phyloP scores from a whole-genome alignment of 2,113 vertebrate genomes.

The Callipepla californica region DNA sequence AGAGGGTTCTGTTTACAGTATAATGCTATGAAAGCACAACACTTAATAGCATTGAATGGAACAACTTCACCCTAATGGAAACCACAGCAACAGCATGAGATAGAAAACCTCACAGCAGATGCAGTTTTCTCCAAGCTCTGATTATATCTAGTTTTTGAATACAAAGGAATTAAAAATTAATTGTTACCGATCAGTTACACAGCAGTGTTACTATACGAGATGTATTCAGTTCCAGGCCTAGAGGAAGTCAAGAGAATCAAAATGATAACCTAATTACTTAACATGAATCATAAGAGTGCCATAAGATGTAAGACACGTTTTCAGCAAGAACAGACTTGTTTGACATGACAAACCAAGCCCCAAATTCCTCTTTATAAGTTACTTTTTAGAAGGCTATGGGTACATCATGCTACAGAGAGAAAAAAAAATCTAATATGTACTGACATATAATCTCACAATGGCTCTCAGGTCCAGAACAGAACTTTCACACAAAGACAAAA shows the following conservation, averaged over 20 bases:
- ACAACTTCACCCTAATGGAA: background rate
- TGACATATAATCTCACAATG: background rate
- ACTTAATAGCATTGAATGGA: background rate
- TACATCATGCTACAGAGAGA: background rate
- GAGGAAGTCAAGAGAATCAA: background rate
- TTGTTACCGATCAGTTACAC: background rate
- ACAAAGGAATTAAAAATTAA: background rate
- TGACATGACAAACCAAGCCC: background rate
- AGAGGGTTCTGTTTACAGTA: background rate
- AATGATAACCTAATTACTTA: background rate
- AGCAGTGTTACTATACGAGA: background rate
- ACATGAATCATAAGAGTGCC: background rate
- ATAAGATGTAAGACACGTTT: background rate
- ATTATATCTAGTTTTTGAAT: background rate
- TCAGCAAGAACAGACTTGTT: background rate
- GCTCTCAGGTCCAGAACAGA: background rate
- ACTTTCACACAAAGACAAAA: background rate
- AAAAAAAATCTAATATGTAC: constrained; percentile 16
- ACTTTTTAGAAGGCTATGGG: background rate
- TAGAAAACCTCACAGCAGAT: background rate
- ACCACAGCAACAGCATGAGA: background rate
- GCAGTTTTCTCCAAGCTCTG: background rate
- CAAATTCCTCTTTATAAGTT: background rate
- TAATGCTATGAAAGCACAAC: background rate
- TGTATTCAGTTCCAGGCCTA: background rate